Percentiles rank a stretch among this genome's conserved stretches.
Evolutionary conservation across 2,888 invertebrate genomes (phyloP).

Genomic region (Omphaloscelis lunosa): DNA sequence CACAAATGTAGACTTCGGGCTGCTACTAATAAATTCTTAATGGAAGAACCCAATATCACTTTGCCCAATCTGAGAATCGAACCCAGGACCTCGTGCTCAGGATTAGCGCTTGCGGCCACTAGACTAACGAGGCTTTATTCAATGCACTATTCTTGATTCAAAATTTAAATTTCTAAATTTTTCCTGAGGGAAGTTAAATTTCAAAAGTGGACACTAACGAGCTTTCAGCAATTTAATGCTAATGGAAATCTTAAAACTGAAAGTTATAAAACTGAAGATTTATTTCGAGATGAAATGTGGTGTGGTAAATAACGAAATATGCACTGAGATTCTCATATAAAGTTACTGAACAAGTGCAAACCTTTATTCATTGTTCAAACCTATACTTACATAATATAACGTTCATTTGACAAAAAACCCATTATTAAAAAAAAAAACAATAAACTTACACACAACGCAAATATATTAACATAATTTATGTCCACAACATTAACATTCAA

Average conservation of each 20-base stretch:
- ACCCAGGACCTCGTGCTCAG: no score
- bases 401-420: not conserved
- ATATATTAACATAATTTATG: conserved; percentile 65
- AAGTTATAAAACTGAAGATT: conserved; percentile 37
- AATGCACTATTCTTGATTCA: not conserved
- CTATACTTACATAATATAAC: no score
- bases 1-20: no score
- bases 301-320: not conserved
- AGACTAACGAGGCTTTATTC: no score
- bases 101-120: no score
- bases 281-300: conserved; percentile 1
- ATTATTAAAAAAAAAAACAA: conserved; percentile 11
- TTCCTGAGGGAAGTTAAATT: conserved; percentile 7
- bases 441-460: conserved; percentile 32
- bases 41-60: no score
- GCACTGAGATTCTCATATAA: not conserved
- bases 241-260: conserved; percentile 32
- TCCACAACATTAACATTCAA: conserved; percentile 65
- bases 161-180: not conserved
- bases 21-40: no score
- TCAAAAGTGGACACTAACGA: conserved; percentile 21
- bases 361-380: not conserved
- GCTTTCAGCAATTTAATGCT: conserved; percentile 33
- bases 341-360: not conserved
- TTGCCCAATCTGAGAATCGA: no score